A percentile compares a stretch with the other conserved stretches of the same genome.
Evolutionary conservation across 2,797 vertebrate species (phyloP).

Genomic region (Ptychobarbus kaznakovi): DNA sequence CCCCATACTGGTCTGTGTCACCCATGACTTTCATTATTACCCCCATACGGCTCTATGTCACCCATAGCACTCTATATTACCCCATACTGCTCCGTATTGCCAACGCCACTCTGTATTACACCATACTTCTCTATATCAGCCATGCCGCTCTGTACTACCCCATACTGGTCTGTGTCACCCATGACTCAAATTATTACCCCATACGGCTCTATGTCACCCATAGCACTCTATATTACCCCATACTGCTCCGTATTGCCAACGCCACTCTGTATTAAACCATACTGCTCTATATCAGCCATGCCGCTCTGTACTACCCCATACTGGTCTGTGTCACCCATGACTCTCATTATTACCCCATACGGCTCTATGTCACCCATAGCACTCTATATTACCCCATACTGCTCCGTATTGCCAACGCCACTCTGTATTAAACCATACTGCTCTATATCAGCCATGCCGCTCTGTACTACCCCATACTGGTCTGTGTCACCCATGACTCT

Average conservation of each 20-base stretch:
- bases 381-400: not conserved
- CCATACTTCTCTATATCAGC: not conserved
- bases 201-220: not conserved
- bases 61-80: not conserved
- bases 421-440: not conserved
- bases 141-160: not conserved
- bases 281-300: not conserved
- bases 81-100: too few relatives aligned
- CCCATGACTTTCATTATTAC: not conserved
- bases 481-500: not conserved
- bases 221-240: not conserved
- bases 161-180: not conserved
- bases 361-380: not conserved
- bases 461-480: not conserved
- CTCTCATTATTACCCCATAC: not conserved
- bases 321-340: not conserved
- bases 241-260: not conserved
- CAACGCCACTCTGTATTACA: too few relatives aligned
- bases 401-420: too few relatives aligned
- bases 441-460: not conserved
- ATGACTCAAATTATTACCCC: not conserved
- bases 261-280: conserved; percentile 60
- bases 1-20: not conserved
- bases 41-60: not conserved
- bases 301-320: not conserved